Percentiles rank a stretch among this genome's conserved stretches.
phyloP scores from a whole-genome alignment of 2,113 vertebrate species.

The Castor canadensis region DNA sequence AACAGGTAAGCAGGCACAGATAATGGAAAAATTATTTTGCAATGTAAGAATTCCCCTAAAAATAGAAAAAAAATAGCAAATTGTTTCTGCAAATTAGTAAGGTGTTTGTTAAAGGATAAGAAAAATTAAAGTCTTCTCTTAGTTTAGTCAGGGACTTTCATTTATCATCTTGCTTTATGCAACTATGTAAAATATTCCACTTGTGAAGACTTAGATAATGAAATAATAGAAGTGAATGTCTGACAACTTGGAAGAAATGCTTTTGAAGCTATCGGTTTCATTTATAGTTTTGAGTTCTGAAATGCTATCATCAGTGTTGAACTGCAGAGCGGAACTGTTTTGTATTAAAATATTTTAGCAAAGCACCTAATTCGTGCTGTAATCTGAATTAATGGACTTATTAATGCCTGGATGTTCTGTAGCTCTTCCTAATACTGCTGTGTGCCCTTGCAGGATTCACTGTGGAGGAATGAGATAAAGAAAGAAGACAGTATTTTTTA shows the following conservation, averaged over 20 bases:
- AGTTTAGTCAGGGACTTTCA: no score
- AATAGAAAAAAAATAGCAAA: neutral
- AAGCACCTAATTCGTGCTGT: conserved; percentile 80
- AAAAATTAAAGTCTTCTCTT: neutral
- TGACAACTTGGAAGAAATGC: neutral
- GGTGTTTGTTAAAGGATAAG: neutral
- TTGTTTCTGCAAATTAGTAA: neutral
- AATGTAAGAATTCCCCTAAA: neutral
- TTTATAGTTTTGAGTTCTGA: conserved; percentile 58
- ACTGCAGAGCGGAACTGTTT: conserved; percentile 49
- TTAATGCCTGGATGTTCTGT: neutral
- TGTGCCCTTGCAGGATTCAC: neutral
- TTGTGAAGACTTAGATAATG: no score
- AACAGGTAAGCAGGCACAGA: neutral
- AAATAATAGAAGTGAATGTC: neutral
- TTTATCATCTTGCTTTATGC: neutral
- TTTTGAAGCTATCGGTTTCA: conserved; percentile 29
- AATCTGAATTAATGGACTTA: conserved; percentile 72
- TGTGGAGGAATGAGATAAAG: neutral
- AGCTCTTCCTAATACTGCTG: conserved; percentile 32
- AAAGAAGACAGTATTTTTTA: no score
- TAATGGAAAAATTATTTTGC: neutral
- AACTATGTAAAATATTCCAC: no score
- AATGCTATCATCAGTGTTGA: conserved; percentile 26
- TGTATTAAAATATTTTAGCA: conserved; percentile 75